Conservation (phyloP, 2,888 invertebrate genomes). For the Phanerotoma sp. region DNA sequence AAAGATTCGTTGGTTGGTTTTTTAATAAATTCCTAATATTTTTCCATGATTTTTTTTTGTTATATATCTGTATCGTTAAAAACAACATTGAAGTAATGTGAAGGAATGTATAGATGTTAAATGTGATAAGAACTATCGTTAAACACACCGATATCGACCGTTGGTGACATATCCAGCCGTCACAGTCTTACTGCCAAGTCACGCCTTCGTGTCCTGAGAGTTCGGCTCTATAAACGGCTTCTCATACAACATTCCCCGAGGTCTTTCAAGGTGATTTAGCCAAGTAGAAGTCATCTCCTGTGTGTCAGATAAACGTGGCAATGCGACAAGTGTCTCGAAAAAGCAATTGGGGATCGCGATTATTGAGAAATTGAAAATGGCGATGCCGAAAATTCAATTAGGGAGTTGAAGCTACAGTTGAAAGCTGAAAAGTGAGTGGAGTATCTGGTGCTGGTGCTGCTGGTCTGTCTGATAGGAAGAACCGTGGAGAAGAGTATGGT, state of each 20-base stretch:
- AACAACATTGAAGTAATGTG: background rate
- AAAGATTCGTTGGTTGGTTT: too few relatives aligned
- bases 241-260: conserved; percentile 21
- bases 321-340: background rate
- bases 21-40: too few relatives aligned
- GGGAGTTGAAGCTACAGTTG: conserved; percentile 8
- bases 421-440: conserved; percentile 5
- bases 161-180: conserved; percentile 43
- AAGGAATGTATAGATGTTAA: conserved; percentile 6
- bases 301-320: conserved; percentile 8
- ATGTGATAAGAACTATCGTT: conserved; percentile 38
- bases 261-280: conserved; percentile 1
- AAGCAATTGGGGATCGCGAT: background rate
- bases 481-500: background rate
- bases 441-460: too few relatives aligned
- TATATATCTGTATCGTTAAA: too few relatives aligned
- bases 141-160: conserved; percentile 39
- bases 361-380: conserved; percentile 18
- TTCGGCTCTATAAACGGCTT: conserved; percentile 43
- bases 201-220: conserved; percentile 44
- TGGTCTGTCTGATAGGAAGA: conserved; percentile 7
- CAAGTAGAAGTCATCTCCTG: conserved; percentile 6
- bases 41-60: too few relatives aligned
- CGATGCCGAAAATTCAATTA: conserved; percentile 16
- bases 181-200: conserved; percentile 48